phyloP scores from a whole-genome alignment of 35 echinoderm and acorn worm species.

The Diadema setosum region DNA sequence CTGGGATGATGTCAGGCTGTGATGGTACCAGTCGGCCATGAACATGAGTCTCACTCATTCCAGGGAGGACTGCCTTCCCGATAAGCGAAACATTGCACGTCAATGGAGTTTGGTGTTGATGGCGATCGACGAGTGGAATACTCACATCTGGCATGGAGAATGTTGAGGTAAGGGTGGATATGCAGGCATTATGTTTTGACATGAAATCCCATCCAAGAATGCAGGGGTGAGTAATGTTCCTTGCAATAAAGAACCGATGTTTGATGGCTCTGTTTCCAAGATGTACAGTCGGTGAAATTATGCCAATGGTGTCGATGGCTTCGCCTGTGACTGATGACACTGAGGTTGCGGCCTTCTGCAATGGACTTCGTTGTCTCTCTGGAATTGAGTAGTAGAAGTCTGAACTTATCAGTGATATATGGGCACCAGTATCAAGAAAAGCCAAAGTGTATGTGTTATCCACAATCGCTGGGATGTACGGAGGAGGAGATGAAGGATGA shows the following conservation, averaged over 20 bases:
- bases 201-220: conserved; percentile 30
- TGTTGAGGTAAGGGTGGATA: not conserved
- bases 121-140: not conserved
- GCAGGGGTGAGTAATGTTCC: not conserved
- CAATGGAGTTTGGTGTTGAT: not conserved
- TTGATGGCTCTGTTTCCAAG: not conserved
- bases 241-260: not conserved
- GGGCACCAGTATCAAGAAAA: not conserved
- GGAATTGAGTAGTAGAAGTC: not conserved
- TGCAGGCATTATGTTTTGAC: not conserved
- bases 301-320: not conserved
- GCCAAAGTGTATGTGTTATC: not conserved
- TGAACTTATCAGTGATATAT: not conserved
- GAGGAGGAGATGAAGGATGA: too few species aligned
- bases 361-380: not conserved
- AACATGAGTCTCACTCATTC: not conserved
- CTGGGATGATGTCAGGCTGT: not conserved
- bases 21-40: not conserved
- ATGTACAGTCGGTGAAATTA: not conserved
- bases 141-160: not conserved
- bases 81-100: conserved; percentile 2
- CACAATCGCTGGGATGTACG: not conserved
- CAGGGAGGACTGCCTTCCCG: not conserved
- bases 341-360: not conserved
- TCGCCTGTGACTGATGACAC: not conserved